Base-by-base conservation (phyloP, 2,797 vertebrate species). In the Paratrypauchen microcephalus region DNA sequence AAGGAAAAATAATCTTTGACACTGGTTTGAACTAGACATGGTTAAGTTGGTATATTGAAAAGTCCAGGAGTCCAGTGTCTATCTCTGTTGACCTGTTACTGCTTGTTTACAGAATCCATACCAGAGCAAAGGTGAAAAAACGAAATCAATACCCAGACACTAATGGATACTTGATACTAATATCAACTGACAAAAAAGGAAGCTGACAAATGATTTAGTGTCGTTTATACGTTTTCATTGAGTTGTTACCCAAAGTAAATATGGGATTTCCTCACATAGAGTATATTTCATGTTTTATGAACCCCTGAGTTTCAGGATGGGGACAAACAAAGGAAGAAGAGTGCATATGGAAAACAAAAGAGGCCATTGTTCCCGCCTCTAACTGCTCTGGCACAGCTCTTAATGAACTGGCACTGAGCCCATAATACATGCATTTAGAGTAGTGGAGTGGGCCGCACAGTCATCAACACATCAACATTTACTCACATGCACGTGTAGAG, bases 381-480 rank as follows among this genome's bases (percentile, higher is more conserved):
- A 86, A 87, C 66, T 4, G 73, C 70, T 66, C 75, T 87, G 86
- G 85, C 87, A 77, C 59, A 26, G 79, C 75, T 74, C 87, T 88
- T 90, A 91, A 91, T 92, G 72, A 92, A 88, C 81, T 88, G 88
- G 88, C 87, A 18, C 59, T 0, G 60, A 12, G 88, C 88, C 84
- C 69, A 50, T 70, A 81, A 83, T 80, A 75, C 83, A 81, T 81
- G 78, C 86, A 62, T 75, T 82, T 68, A 75, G 75, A 72, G 79
- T 28, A 48, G 15, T 69, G 83, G 74, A 81, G 76, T 78, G 84
- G 81, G 85, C 76, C 81, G 76, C 77, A 69, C 65, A 79, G 81
- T 76, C 85, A 79, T 85, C 84, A 69, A 36, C 59, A 65, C 72
- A 86, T 83, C 83, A 86, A 57, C 45, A 26, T 64, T 28, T 47